Base-by-base conservation (phyloP, 1,140 invertebrate species). In the Leptinotarsa undecemlineata region DNA sequence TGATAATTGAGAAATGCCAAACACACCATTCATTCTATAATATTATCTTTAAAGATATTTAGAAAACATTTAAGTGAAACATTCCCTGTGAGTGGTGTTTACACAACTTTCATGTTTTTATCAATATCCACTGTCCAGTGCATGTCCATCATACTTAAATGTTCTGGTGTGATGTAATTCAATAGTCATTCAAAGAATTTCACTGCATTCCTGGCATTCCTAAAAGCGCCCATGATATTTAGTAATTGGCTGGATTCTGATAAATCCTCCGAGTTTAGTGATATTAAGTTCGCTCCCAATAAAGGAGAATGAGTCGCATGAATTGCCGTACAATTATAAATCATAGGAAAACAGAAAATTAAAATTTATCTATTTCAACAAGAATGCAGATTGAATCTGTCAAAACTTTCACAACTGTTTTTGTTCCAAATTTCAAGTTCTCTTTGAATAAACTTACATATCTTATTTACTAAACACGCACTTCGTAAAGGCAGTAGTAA, bases 151-250 rank as follows among this genome's bases (percentile, higher is more conserved):
- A 61, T n/a, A 61, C 20, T 68, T 33, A 68, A 68, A 68, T 42
- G 66, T 68, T 68, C 42, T 70, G 19, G 14, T 48, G 14, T 70
- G 68, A 70, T 70, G 68, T 70, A 70, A 70, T 70, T 51, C n/a
- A 42, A 70, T 17, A 70, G n/a, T 26, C 60, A 70, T 70, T 70
- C 47, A 19, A 70, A 23, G 68, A 70, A 70, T 70, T 70, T 70
- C 3, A 20, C 3, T 33, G 63, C 63, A 64, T 64, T 64, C 63
- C 63, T 20, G 4, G 3, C 63, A 64, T 64, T 64, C 63, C 26
- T 64, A 15, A 57, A 57, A 64, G 15, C 63, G 63, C 63, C 63
- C 63, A 64, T 64, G 15, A 57, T 57, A 57, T 19, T 19, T 15
- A 15, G 51, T 17, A n/a, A 42, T 11, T 19, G 51, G 14, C 15